Conservation (phyloP, 2,113 vertebrate genomes). For the Megaleporinus macrocephalus region DNA sequence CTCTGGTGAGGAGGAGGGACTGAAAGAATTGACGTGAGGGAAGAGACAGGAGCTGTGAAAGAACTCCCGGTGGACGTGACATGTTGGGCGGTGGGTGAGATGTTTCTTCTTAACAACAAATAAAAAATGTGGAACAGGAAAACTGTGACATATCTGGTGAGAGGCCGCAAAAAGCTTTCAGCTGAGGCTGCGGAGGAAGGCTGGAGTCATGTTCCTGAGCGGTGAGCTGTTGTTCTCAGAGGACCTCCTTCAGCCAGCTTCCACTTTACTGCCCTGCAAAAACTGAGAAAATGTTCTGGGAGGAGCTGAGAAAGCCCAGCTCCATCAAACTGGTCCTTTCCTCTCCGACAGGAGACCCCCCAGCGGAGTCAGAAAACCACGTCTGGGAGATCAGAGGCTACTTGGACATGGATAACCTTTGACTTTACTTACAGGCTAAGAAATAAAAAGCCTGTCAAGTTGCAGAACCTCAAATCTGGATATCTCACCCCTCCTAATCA, state of each 20-base stretch:
- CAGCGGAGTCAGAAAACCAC: not conserved
- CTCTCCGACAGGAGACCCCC: not conserved
- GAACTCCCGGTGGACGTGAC: conserved; percentile 58
- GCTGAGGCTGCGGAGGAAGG: conserved; percentile 4
- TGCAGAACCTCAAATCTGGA: not conserved
- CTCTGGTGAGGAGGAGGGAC: conserved; percentile 39
- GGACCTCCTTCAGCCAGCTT: conserved; percentile 34
- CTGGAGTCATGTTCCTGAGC: not conserved
- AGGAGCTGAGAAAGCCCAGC: conserved; percentile 23
- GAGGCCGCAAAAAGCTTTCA: conserved; percentile 77
- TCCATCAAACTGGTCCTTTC: conserved; percentile 1
- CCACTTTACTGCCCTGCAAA: conserved; percentile 42
- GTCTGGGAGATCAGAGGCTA: conserved; percentile 13
- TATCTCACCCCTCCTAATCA: too few species aligned
- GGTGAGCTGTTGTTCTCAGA: conserved; percentile 31
- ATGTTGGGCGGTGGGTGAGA: conserved; percentile 51
- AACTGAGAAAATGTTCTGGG: conserved; percentile 52
- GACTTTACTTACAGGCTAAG: not conserved
- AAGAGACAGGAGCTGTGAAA: conserved; percentile 23
- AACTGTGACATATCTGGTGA: conserved; percentile 74
- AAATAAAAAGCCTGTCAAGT: not conserved
- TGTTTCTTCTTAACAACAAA: conserved; percentile 63
- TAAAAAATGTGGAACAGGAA: conserved; percentile 67
- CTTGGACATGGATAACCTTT: conserved; percentile 8
- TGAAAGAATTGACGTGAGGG: conserved; percentile 22